These are phyloP conservation scores for Labroides dimidiatus DNA, from an alignment of 2,797 vertebrate species.

Conservation along the genomic window DNA sequence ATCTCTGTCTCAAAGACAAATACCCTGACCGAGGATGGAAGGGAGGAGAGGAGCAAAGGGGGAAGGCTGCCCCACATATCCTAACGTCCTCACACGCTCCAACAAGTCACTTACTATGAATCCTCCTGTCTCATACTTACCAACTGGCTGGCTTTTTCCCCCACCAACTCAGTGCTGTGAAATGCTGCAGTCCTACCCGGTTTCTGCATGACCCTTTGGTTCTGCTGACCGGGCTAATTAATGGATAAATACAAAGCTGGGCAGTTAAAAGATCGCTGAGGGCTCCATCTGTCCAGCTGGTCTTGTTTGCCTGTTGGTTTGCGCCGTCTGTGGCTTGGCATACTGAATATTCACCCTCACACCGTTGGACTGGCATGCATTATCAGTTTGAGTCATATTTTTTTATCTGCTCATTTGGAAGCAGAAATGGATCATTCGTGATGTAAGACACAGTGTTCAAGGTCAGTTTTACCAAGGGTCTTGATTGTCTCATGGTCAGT, in stretches of 20 bases:
- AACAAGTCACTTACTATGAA: conserved; percentile 65
- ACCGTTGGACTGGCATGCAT: conserved; percentile 23
- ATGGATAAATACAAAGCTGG: conserved; percentile 58
- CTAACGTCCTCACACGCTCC: conserved; percentile 44
- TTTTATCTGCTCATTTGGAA: conserved; percentile 9
- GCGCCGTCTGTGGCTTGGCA: conserved; percentile 49
- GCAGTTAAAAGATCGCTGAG: conserved; percentile 58
- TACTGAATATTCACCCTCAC: conserved; percentile 32
- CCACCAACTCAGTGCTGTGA: conserved; percentile 17
- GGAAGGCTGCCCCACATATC: conserved; percentile 69
- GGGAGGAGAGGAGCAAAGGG: conserved; percentile 48
- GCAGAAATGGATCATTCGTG: conserved; percentile 16
- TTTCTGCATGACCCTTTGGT: conserved; percentile 53
- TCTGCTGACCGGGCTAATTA: conserved; percentile 69
- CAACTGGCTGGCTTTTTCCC: conserved; percentile 39
- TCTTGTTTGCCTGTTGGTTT: conserved; percentile 62
- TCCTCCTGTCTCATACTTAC: conserved; percentile 41
- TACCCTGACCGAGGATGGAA: conserved; percentile 71
- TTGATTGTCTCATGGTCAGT: conserved; percentile 29
- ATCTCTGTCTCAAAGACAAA: conserved; percentile 86
- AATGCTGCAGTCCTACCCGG: conserved; percentile 27
- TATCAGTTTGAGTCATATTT: conserved; percentile 7
- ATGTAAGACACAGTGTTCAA: conserved; percentile 14
- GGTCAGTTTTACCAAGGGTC: conserved; percentile 22
- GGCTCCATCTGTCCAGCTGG: conserved; percentile 70